phyloP scores from a whole-genome alignment of 35 echinoderm and acorn worm genomes.

The Chiridota heheva region DNA sequence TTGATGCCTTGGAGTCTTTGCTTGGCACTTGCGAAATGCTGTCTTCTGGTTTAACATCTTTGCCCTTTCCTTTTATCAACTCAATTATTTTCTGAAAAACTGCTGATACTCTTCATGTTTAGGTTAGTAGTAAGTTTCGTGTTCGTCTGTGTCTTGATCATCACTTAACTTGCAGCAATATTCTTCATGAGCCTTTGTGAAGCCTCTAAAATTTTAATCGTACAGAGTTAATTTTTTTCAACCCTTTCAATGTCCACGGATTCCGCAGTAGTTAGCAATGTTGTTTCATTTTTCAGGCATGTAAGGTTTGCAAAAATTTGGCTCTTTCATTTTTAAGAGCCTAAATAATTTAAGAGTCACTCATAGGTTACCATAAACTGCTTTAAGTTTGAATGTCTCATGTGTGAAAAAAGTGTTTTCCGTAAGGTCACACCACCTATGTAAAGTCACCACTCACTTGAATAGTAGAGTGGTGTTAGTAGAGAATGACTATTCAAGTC shows the following conservation, averaged over 20 bases:
- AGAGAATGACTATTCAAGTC: too few species aligned
- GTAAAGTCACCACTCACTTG: too few species aligned
- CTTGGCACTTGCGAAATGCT: constrained; percentile 30
- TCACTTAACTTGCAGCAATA: background rate
- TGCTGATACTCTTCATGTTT: constrained; percentile 8
- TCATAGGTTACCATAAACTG: too few species aligned
- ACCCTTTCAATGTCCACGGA: background rate
- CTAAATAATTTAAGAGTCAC: too few species aligned
- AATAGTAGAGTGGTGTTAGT: too few species aligned
- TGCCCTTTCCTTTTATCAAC: background rate
- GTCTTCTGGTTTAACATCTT: constrained; percentile 12
- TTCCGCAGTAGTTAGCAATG: background rate
- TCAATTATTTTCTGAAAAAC: background rate
- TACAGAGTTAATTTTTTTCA: constrained; percentile 4
- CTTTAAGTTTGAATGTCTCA: too few species aligned
- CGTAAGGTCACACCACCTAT: too few species aligned
- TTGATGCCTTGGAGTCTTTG: constrained; percentile 7
- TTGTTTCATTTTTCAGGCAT: constrained; percentile 29
- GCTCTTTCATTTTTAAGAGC: constrained; percentile 26
- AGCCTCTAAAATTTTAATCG: background rate
- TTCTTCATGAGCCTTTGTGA: constrained; percentile 11
- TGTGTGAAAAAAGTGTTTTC: too few species aligned
- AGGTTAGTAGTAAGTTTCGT: background rate
- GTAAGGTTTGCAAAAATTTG: constrained; percentile 1
- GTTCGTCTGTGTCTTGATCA: background rate